phyloP scores from a whole-genome alignment of 2,888 invertebrate genomes.

The Fragum fragum region DNA sequence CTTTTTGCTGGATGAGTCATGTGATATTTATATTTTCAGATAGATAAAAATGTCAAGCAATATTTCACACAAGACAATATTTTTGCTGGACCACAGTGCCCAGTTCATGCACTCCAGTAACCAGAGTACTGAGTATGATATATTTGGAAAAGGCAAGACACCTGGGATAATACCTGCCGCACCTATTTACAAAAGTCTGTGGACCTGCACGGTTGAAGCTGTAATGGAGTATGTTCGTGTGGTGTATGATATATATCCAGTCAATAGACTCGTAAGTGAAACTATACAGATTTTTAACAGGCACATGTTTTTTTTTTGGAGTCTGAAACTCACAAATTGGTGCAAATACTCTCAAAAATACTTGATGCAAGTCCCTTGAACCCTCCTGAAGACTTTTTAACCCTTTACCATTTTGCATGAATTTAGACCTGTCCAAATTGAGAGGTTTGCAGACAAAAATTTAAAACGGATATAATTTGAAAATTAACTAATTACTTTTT shows the following conservation, averaged over 20 bases:
- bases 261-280: constrained; percentile 85
- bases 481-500: no score
- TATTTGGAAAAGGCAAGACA: constrained; percentile 89
- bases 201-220: constrained; percentile 98
- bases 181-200: constrained; percentile 96
- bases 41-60: not conserved
- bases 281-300: no score
- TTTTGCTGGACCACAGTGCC: constrained; percentile 97
- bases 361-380: no score
- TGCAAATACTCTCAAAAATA: no score
- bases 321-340: no score
- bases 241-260: constrained; percentile 98
- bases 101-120: constrained; percentile 95
- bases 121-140: constrained; percentile 94
- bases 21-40: not conserved
- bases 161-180: constrained; percentile 90
- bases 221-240: constrained; percentile 98
- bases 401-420: no score
- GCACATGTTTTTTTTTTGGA: no score
- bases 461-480: no score
- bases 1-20: no score
- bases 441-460: no score
- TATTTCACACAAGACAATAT: constrained; percentile 95
- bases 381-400: no score
- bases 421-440: no score